Conservation (phyloP, 2,797 vertebrate genomes). For the Cossypha niveicapilla region DNA sequence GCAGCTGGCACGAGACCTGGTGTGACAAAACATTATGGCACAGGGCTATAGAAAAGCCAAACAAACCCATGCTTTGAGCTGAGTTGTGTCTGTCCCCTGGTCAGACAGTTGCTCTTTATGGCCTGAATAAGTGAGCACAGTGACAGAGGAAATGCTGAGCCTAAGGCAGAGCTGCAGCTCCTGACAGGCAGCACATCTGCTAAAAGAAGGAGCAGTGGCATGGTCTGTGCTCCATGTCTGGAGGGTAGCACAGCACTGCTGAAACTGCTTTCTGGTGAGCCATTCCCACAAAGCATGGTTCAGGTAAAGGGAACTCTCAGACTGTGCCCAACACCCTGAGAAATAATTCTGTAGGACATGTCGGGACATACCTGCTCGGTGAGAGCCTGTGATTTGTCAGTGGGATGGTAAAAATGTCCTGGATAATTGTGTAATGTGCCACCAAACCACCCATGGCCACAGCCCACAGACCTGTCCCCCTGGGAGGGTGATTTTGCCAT, state of each 20-base stretch:
- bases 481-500: background rate
- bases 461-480: background rate
- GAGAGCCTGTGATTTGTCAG: background rate
- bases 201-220: rapidly evolving
- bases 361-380: rapidly evolving
- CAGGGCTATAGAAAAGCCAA: background rate
- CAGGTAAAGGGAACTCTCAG: background rate
- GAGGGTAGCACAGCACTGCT: background rate
- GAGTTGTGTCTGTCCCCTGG: background rate
- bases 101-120: background rate
- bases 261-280: background rate
- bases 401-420: background rate
- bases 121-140: background rate
- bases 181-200: background rate
- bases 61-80: background rate
- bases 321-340: background rate
- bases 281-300: background rate
- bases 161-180: background rate
- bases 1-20: background rate
- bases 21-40: background rate
- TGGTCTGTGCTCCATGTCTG: background rate
- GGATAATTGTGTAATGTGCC: rapidly evolving
- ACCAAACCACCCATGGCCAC: background rate
- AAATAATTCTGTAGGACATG: background rate
- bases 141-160: background rate